Conservation (phyloP, 2,113 vertebrate species). For the Orientallactaga bullata region DNA sequence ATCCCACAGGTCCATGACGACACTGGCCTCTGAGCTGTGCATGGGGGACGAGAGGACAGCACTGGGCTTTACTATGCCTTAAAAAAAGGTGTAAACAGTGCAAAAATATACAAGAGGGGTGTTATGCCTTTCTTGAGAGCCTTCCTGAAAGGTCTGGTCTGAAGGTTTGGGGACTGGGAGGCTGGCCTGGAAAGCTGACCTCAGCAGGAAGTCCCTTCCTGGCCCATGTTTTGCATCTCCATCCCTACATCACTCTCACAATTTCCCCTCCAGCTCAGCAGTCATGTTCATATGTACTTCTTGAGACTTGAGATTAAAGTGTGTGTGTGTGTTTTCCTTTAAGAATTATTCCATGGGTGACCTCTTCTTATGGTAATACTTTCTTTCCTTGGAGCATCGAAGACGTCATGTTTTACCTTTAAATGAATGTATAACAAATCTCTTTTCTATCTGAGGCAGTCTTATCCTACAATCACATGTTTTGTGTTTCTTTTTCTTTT, state of each 20-base stretch:
- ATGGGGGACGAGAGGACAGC: background rate
- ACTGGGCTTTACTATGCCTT: background rate
- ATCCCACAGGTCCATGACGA: too few relatives aligned
- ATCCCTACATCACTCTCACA: background rate
- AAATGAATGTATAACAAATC: background rate
- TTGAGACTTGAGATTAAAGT: constrained; percentile 8
- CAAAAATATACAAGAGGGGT: background rate
- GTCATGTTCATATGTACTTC: constrained; percentile 24
- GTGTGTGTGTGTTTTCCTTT: constrained; percentile 34
- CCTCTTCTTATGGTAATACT: background rate
- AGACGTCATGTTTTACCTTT: constrained; percentile 11
- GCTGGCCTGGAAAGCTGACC: too few relatives aligned
- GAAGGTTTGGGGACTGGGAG: background rate
- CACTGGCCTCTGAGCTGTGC: background rate
- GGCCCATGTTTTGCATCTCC: background rate
- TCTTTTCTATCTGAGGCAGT: background rate
- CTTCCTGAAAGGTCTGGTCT: background rate
- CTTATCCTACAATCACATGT: background rate
- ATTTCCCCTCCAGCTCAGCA: constrained; percentile 1
- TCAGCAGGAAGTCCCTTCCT: fast-evolving
- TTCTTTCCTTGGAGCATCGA: background rate
- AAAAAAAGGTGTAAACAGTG: background rate
- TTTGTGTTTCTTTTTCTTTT: background rate
- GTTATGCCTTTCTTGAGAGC: background rate
- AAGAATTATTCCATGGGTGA: constrained; percentile 23